Base-by-base conservation (phyloP, 2,797 vertebrate genomes). In the Onychomys torridus region DNA sequence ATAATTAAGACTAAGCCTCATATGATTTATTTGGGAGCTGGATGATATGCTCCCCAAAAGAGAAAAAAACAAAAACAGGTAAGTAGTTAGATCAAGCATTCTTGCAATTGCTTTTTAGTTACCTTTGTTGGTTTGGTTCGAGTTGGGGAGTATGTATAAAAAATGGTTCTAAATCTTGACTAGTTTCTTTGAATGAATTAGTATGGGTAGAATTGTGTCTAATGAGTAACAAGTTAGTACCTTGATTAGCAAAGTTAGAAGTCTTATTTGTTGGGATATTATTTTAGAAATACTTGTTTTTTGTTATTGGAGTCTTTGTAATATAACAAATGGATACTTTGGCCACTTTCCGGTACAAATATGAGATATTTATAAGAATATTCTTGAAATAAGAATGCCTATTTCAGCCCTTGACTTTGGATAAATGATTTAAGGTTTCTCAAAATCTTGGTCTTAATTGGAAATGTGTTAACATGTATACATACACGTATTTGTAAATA, bases 51-150 rank as follows among this genome's bases (percentile, higher is more conserved):
- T 14, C 52, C 52, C 16, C 14, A 55, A 55, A 55, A 55, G 52
- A 55, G 52, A 55, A 55, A 55, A 55, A 55, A 52, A 52, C 49
- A 52, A 55, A 14, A 55, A 55, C 99, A 99, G 99, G 99, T 99
- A 98, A 16, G 98, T 98, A 46, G 85, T 61, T 0, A 0, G 69
- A 37, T 79, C 25, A 83, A 43, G 34, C 96, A 34, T 82, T 95
- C 49, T 43, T 21, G 21, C 92, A 59, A 59, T 90, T 89, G 25
- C 27, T 96, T 98, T 57, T 55, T 59, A 2, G 43, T 87, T 0
- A 0, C 92, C 29, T 29, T 16, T 78, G 85, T 87, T 92, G 69
- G 59, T 71, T 95, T 16, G 21, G 71, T 25, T 55, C 76, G 95
- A 79, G 25, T 23, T 10, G 29, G 37, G 46, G 77, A 65, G 4